Percentiles rank a stretch among this genome's conserved stretches.
phyloP scores from a whole-genome alignment of 2,113 vertebrate species.

The Stegostoma tigrinum region DNA sequence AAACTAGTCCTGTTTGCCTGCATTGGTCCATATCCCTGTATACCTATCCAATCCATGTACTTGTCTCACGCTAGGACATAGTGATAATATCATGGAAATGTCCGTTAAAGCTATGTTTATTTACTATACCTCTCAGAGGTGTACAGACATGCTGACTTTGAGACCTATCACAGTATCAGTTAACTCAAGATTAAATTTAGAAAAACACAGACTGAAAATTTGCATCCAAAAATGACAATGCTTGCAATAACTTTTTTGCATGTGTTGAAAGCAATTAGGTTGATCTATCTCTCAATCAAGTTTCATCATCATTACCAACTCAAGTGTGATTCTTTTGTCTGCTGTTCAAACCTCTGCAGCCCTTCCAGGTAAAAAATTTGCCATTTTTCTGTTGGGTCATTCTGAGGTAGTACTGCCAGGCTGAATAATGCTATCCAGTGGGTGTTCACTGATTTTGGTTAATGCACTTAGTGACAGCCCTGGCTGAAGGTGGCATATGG shows the following conservation, averaged over 20 bases:
- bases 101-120: too few relatives aligned
- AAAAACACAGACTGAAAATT: neutral
- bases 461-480: too few relatives aligned
- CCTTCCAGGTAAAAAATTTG: neutral
- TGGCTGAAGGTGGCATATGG: neutral
- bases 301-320: neutral
- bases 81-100: too few relatives aligned
- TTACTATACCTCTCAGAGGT: too few relatives aligned
- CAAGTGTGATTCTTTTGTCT: neutral
- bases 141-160: too few relatives aligned
- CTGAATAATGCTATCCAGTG: neutral
- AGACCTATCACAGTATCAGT: too few relatives aligned
- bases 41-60: too few relatives aligned
- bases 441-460: neutral
- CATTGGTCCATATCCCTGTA: too few relatives aligned
- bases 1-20: too few relatives aligned
- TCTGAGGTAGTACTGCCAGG: neutral
- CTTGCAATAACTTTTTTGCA: neutral
- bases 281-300: neutral
- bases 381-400: neutral
- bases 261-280: neutral
- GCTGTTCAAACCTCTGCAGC: neutral
- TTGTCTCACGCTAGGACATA: too few relatives aligned
- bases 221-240: neutral
- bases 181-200: neutral